Percentiles rank a stretch among this genome's conserved stretches.
Conservation (phyloP, 2,888 invertebrate genomes). For the Temnothorax rugatulus region DNA sequence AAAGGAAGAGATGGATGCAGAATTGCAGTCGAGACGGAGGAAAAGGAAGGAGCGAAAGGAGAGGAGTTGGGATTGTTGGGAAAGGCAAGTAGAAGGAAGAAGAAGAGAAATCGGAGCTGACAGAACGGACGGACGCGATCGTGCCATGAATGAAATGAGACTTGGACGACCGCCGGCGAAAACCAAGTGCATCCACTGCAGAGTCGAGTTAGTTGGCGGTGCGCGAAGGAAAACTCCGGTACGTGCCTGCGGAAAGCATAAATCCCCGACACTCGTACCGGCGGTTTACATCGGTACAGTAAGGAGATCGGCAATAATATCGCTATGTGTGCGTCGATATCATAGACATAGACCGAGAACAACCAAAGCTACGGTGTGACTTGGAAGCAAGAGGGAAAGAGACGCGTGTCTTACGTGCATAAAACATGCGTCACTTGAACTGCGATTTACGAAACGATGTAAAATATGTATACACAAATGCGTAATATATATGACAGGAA, state of each 20-base stretch:
- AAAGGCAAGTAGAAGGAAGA: constrained; percentile 39
- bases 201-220: constrained; percentile 28
- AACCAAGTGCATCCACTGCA: constrained; percentile 50
- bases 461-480: neutral
- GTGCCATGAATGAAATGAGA: constrained; percentile 65
- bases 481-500: neutral
- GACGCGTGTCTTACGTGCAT: neutral
- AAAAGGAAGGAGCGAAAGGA: neutral
- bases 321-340: constrained; percentile 4
- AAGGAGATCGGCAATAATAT: constrained; percentile 29
- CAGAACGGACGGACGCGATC: constrained; percentile 62
- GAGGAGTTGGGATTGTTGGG: neutral
- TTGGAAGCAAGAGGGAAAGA: neutral
- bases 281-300: constrained; percentile 26
- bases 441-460: neutral
- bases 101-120: constrained; percentile 61
- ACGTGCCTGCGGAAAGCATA: constrained; percentile 36
- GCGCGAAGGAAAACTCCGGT: constrained; percentile 18
- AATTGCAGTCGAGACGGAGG: constrained; percentile 55
- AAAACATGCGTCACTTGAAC: neutral
- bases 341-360: too few relatives aligned
- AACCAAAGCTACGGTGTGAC: neutral
- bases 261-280: constrained; percentile 18
- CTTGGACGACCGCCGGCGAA: constrained; percentile 43
- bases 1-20: constrained; percentile 58